Conservation (phyloP, 1,140 invertebrate genomes). For the Drosophila chauvacae region DNA sequence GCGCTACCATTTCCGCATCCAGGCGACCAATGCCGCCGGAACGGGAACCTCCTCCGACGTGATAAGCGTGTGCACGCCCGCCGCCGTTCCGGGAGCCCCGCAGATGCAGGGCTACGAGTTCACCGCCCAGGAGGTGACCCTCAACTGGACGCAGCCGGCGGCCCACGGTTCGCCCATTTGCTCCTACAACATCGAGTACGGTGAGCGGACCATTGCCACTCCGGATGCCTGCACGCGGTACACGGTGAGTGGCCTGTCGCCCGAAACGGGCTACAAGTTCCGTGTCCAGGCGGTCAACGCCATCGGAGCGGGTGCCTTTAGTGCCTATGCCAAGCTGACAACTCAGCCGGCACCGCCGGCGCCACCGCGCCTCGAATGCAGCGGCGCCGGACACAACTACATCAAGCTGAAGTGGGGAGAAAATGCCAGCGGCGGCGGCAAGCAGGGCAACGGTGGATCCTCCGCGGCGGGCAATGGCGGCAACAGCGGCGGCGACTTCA, state of each 20-base stretch:
- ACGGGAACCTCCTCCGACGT: conserved; percentile 89
- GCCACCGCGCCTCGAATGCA: conserved; percentile 90
- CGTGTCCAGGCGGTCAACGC: conserved; percentile 92
- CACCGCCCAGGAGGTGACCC: conserved; percentile 88
- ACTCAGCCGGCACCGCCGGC: conserved; percentile 91
- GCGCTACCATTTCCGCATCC: conserved; percentile 91
- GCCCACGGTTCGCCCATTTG: conserved; percentile 90
- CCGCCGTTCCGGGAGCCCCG: conserved; percentile 90
- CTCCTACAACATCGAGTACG: conserved; percentile 90
- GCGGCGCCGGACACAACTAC: conserved; percentile 90
- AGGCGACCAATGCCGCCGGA: conserved; percentile 92
- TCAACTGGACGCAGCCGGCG: conserved; percentile 90
- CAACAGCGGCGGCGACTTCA: conserved; percentile 86
- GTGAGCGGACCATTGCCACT: conserved; percentile 87
- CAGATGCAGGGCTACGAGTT: conserved; percentile 86
- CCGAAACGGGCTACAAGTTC: conserved; percentile 88
- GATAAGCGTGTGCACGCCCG: conserved; percentile 88
- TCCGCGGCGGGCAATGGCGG: neutral
- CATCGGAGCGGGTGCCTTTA: conserved; percentile 92
- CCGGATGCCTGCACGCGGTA: conserved; percentile 86
- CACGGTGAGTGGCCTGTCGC: conserved; percentile 85
- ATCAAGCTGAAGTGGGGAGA: conserved; percentile 94
- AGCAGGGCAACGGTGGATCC: conserved; percentile 84
- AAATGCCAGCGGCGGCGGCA: conserved; percentile 9
- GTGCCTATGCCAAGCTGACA: conserved; percentile 88